These are phyloP conservation scores for Catocala nupta DNA, from an alignment of 2,888 invertebrate genomes.

Conservation along the genomic window DNA sequence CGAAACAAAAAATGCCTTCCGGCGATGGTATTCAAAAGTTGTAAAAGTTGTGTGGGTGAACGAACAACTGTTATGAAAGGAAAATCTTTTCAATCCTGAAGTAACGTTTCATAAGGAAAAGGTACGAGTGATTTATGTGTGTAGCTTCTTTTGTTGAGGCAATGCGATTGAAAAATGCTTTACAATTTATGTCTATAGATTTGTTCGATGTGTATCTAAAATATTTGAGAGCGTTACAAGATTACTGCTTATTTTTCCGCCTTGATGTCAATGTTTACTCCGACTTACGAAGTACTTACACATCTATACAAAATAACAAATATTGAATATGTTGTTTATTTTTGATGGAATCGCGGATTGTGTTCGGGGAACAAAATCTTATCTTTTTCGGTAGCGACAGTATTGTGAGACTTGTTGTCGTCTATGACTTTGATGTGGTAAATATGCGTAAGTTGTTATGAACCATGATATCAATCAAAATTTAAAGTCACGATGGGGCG, in stretches of 20 bases:
- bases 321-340: slow-evolving; percentile 8
- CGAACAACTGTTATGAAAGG: slow-evolving; percentile 72
- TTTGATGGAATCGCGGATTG: slow-evolving; percentile 14
- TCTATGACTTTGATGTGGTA: background rate
- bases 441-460: background rate
- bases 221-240: slow-evolving; percentile 36
- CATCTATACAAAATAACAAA: slow-evolving; percentile 1
- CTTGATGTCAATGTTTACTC: slow-evolving; percentile 14
- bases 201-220: slow-evolving; percentile 36
- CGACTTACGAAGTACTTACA: slow-evolving; percentile 1
- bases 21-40: slow-evolving; percentile 64
- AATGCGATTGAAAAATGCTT: slow-evolving; percentile 68
- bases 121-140: slow-evolving; percentile 74
- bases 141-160: slow-evolving; percentile 70
- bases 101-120: slow-evolving; percentile 71
- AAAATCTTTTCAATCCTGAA: slow-evolving; percentile 71
- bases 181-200: slow-evolving; percentile 49
- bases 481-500: too few species aligned
- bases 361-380: background rate
- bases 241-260: slow-evolving; percentile 29
- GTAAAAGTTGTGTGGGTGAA: slow-evolving; percentile 65
- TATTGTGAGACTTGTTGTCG: background rate
- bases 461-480: background rate
- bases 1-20: slow-evolving; percentile 59
- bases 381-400: background rate